Conservation (phyloP, 92 coral and sea anemone genomes). For the Micromussa lordhowensis region DNA sequence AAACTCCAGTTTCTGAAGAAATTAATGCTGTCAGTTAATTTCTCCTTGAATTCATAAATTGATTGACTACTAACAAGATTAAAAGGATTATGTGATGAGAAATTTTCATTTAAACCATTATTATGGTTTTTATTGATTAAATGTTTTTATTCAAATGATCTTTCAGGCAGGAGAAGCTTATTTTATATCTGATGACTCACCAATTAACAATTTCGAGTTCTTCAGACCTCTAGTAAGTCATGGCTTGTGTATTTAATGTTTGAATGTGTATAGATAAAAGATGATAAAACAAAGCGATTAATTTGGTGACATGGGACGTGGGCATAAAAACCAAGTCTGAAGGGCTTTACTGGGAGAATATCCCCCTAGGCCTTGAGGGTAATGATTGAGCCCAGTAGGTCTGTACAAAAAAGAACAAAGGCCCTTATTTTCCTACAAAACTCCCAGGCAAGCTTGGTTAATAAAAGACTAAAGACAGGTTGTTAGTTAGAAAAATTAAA, state of each 20-base stretch:
- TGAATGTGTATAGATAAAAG: neutral
- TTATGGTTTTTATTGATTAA: neutral
- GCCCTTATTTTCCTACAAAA: neutral
- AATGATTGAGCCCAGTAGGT: neutral
- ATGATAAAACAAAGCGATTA: neutral
- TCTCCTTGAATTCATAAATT: too few relatives aligned
- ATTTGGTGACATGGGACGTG: neutral
- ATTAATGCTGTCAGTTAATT: too few relatives aligned
- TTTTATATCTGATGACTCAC: constrained; percentile 88
- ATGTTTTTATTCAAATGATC: neutral
- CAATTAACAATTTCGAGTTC: constrained; percentile 87
- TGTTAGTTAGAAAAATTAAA: too few relatives aligned
- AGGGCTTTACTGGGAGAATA: neutral
- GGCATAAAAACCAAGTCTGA: neutral
- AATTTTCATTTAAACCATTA: neutral
- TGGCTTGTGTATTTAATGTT: neutral
- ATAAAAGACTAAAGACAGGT: too few relatives aligned
- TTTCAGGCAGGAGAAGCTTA: constrained; percentile 86
- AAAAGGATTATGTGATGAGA: too few relatives aligned
- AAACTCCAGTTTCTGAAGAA: too few relatives aligned
- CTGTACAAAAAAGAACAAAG: neutral
- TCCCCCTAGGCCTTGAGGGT: neutral
- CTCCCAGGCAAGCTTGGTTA: too few relatives aligned
- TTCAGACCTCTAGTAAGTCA: constrained; percentile 86
- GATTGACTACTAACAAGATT: too few relatives aligned